These are phyloP conservation scores for Propithecus perrieri DNA, from an alignment of 2,797 vertebrate species.

Conservation along the genomic window DNA sequence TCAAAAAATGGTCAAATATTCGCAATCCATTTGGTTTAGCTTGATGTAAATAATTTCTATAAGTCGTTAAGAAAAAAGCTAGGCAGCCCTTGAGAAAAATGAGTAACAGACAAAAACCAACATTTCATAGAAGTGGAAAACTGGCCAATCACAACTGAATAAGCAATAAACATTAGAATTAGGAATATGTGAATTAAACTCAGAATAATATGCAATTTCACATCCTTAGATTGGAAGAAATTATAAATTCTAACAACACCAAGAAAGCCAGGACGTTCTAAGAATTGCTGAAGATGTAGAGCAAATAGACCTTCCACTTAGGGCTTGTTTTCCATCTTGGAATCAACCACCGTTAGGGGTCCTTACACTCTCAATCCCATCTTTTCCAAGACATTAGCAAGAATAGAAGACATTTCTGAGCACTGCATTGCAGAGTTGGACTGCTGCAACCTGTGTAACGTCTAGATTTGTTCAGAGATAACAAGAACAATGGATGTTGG, in stretches of 20 bases:
- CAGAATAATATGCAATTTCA: not conserved
- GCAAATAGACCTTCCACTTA: not conserved
- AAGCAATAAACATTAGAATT: not conserved
- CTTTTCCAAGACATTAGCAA: not conserved
- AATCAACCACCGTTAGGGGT: not conserved
- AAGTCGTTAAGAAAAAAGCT: not conserved
- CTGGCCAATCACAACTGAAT: not conserved
- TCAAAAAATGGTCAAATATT: not conserved
- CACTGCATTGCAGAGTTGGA: not conserved
- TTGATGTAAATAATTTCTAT: not conserved
- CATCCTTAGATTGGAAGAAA: not conserved
- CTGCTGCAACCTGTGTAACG: not conserved
- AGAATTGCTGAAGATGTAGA: not conserved
- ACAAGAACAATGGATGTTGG: not conserved
- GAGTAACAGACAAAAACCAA: not conserved
- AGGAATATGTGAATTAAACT: slow-evolving; percentile 6
- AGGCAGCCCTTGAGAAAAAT: not conserved
- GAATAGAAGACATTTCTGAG: not conserved
- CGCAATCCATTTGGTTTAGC: not conserved
- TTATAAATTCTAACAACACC: not conserved
- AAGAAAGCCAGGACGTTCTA: not conserved
- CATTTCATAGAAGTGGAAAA: not conserved
- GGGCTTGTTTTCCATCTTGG: not conserved
- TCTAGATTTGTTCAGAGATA: not conserved
- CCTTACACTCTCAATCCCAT: not conserved